phyloP scores from a whole-genome alignment of 2,888 invertebrate genomes.

The Panopea generosa region DNA sequence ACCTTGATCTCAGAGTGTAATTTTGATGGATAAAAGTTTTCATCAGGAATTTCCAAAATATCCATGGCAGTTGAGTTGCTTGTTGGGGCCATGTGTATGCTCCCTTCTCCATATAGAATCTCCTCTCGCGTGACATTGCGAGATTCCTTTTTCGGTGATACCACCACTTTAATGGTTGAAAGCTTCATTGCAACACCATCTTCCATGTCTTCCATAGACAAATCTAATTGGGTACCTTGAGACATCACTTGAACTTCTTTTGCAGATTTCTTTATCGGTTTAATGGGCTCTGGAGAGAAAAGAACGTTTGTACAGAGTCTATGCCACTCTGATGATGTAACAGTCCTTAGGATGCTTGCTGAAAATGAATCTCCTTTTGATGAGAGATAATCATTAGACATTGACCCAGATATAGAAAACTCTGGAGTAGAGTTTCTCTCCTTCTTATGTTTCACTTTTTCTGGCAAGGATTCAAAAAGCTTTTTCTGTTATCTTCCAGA shows the following conservation, averaged over 20 bases:
- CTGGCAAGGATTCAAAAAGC: not conserved
- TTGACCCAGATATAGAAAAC: conserved; percentile 31
- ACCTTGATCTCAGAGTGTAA: too few species aligned
- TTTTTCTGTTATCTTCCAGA: too few species aligned
- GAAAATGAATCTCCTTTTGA: conserved; percentile 47
- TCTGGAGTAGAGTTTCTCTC: too few species aligned
- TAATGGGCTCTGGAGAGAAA: conserved; percentile 20
- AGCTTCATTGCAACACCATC: not conserved
- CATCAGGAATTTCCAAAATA: not conserved
- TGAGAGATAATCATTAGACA: conserved; percentile 15
- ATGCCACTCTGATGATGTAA: conserved; percentile 52
- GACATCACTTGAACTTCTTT: not conserved
- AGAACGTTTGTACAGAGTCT: conserved; percentile 36
- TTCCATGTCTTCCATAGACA: not conserved
- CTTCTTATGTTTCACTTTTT: not conserved
- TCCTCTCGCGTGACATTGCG: conserved; percentile 45
- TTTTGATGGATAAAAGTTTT: too few species aligned
- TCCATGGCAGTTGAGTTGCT: conserved; percentile 25
- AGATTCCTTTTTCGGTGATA: conserved; percentile 54
- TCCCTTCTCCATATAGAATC: conserved; percentile 53
- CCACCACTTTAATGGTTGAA: conserved; percentile 33
- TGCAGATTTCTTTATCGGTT: not conserved
- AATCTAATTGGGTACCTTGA: not conserved
- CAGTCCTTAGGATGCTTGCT: conserved; percentile 45
- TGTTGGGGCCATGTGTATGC: conserved; percentile 14